Evolutionary conservation across 2,797 vertebrate species (phyloP).

Genomic region (Halcyon smyrnensis): DNA sequence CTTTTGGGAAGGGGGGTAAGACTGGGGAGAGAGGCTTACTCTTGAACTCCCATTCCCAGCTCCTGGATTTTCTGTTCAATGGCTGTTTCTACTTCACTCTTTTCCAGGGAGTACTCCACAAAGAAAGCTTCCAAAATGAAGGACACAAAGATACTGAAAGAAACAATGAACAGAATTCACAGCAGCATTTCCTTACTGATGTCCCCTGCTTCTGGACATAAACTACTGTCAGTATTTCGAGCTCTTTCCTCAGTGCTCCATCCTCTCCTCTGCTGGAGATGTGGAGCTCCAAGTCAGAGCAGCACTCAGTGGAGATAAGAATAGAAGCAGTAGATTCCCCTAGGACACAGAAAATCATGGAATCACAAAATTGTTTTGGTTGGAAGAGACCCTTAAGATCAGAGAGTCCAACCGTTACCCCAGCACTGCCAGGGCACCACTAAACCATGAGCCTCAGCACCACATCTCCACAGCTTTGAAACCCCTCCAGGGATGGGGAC

Average conservation of each 20-base stretch:
- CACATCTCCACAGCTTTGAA: not conserved
- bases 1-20: not conserved
- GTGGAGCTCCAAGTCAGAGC: not conserved
- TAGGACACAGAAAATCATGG: not conserved
- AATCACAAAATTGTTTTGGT: too few species aligned
- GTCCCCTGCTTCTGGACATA: not conserved
- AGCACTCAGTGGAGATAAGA: not conserved
- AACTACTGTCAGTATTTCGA: not conserved
- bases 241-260: not conserved
- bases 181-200: not conserved
- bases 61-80: slow-evolving; percentile 94
- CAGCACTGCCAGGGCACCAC: not conserved
- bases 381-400: too few species aligned
- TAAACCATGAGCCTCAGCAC: not conserved
- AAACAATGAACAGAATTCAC: not conserved
- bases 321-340: not conserved
- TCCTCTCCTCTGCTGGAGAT: not conserved
- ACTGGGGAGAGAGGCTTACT: slow-evolving; percentile 76
- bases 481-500: not conserved
- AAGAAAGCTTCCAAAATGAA: slow-evolving; percentile 95
- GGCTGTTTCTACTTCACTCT: slow-evolving; percentile 90
- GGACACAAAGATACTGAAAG: slow-evolving; percentile 90
- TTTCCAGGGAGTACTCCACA: slow-evolving; percentile 91
- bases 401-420: not conserved
- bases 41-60: slow-evolving; percentile 86